Conservation (phyloP, 2,888 invertebrate genomes). For the Melinaea marsaeus region DNA sequence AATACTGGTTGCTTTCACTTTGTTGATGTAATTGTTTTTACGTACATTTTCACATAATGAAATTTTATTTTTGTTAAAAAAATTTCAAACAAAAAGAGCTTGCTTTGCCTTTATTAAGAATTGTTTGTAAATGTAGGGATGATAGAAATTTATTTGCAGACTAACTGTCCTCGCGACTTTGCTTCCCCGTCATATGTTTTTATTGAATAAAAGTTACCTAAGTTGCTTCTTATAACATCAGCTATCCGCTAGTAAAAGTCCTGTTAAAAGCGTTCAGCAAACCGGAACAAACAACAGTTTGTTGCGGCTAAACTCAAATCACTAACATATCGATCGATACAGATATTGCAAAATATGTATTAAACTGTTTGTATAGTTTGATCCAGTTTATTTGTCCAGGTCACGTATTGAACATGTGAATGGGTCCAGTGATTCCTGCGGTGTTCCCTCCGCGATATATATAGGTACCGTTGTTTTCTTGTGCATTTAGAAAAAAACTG, state of each 20-base stretch:
- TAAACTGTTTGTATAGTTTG: slow-evolving; percentile 21
- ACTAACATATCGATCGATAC: too few relatives aligned
- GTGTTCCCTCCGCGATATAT: slow-evolving; percentile 32
- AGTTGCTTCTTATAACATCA: too few relatives aligned
- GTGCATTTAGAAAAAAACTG: too few relatives aligned
- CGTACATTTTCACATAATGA: slow-evolving; percentile 5
- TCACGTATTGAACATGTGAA: slow-evolving; percentile 18
- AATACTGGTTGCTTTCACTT: slow-evolving; percentile 15
- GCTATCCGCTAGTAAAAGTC: too few relatives aligned
- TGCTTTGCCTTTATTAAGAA: not conserved
- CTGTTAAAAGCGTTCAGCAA: too few relatives aligned
- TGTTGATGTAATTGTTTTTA: slow-evolving; percentile 4
- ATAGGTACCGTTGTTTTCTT: not conserved
- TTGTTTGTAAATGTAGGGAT: not conserved
- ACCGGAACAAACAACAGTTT: too few relatives aligned
- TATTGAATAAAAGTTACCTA: too few relatives aligned
- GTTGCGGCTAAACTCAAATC: too few relatives aligned
- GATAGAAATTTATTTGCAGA: too few relatives aligned
- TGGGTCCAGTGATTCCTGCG: slow-evolving; percentile 39
- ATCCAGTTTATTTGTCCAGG: slow-evolving; percentile 23
- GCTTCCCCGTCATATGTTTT: too few relatives aligned
- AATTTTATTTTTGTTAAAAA: not conserved
- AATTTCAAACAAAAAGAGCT: not conserved
- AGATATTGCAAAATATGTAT: too few relatives aligned
- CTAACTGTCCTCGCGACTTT: too few relatives aligned